Conservation (phyloP, 2,888 invertebrate genomes). For the Leucania comma region DNA sequence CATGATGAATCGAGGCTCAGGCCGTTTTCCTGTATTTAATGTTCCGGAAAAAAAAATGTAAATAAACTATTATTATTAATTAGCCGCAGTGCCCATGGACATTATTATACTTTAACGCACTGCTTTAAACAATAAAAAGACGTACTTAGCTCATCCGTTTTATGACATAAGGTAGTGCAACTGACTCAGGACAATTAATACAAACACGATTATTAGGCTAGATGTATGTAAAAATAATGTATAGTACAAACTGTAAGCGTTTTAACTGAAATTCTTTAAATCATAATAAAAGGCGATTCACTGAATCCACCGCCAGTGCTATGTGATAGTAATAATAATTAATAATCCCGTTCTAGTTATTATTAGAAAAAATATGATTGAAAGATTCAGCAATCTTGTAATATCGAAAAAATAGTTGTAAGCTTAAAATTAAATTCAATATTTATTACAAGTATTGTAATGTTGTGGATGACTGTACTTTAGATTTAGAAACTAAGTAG, state of each 20-base stretch:
- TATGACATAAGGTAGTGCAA: constrained; percentile 28
- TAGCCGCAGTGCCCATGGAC: constrained; percentile 36
- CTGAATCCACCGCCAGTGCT: constrained; percentile 82
- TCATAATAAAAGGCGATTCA: constrained; percentile 73
- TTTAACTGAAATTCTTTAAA: constrained; percentile 62
- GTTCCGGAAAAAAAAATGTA: constrained; percentile 52
- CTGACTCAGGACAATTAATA: constrained; percentile 37
- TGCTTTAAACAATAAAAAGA: constrained; percentile 36
- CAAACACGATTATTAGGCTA: constrained; percentile 26
- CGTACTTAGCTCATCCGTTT: constrained; percentile 53
- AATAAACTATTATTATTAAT: constrained; percentile 57
- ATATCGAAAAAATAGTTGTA: constrained; percentile 41
- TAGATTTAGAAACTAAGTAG: constrained; percentile 57
- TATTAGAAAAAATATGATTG: constrained; percentile 46
- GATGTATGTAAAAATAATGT: constrained; percentile 44
- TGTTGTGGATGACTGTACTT: constrained; percentile 65
- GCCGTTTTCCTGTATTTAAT: constrained; percentile 57
- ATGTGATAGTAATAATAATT: constrained; percentile 83
- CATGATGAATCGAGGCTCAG: constrained; percentile 44
- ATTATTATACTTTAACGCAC: constrained; percentile 21
- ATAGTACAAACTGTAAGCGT: constrained; percentile 68
- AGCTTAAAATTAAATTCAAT: constrained; percentile 53
- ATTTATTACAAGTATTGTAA: constrained; percentile 63
- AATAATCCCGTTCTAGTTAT: constrained; percentile 57
- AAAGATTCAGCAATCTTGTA: constrained; percentile 34